Base-by-base conservation (phyloP, 2,797 vertebrate species). In the Rhynchonycteris naso region DNA sequence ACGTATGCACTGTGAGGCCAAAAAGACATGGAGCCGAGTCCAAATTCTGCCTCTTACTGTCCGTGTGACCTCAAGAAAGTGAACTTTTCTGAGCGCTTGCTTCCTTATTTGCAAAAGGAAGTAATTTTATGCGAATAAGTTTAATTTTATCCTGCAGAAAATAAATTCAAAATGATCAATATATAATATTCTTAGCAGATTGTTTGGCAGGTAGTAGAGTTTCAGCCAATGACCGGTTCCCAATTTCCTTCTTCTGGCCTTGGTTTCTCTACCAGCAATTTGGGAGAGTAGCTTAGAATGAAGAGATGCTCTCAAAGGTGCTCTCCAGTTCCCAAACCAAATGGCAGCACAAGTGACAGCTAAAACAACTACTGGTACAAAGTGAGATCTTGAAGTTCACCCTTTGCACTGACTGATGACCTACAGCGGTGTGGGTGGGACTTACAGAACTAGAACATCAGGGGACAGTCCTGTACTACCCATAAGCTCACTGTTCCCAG, bases 61-160 rank as follows among this genome's bases (percentile, higher is more conserved):
- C 33, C 59, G 30, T 1, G 16, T 50, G 71, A 56, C 43, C 9
- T 78, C 72, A 85, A 91, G 69, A 85, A 71, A 69, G 26, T 24
- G 15, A 69, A 59, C 24, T 75, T 86, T 54, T 33, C 56, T 66
- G 35, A 54, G 65, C 2, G 8, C 9, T 61, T 38, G 5, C 47
- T 85, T 76, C 50, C 72, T 85, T 52, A 50, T 21, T 21, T 75
- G 8, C 47, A 59, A 94, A 65, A n/a, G 59, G 22, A 59, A 22
- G 26, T 30, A 61, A 56, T 47, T 33, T 61, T 38, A 72, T 43
- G 13, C 16, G 54, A 61, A 71, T 87, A 63, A 13, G 50, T 69
- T 89, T 43, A 28, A 80, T 52, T 89, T 94, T 59, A 85, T 52
- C 30, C 12, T 84, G 7, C 3, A 19, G 71, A 61, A 87, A 76